Percentiles rank a stretch among this genome's conserved stretches.
Evolutionary conservation across 2,113 vertebrate genomes (phyloP).

Genomic region (Pantherophis guttatus): DNA sequence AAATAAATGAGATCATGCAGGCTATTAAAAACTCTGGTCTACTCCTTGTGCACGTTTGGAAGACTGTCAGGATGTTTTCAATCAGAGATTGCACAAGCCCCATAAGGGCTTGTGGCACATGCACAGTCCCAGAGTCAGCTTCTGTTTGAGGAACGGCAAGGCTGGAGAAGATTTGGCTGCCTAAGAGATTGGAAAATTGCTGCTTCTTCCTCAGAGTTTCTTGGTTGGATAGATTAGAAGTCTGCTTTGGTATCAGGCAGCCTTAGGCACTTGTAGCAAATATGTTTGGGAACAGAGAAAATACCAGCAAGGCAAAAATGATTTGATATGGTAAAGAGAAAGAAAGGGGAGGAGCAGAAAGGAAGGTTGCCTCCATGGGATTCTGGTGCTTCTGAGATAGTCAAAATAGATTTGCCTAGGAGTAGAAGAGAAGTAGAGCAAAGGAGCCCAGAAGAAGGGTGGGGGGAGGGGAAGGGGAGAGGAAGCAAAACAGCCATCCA

Average conservation of each 20-base stretch:
- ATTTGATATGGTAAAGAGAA: not conserved
- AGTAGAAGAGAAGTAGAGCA: not conserved
- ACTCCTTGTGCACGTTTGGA: not conserved
- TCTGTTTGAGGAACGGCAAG: not conserved
- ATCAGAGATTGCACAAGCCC: not conserved
- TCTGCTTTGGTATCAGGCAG: not conserved
- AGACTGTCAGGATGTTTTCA: not conserved
- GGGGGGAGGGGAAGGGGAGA: too few relatives aligned
- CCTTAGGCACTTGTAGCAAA: not conserved
- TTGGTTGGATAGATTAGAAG: not conserved
- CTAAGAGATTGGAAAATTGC: not conserved
- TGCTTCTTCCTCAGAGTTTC: not conserved
- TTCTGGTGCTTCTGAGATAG: not conserved
- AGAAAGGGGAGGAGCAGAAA: not conserved
- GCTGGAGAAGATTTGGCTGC: not conserved
- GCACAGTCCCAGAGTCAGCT: not conserved
- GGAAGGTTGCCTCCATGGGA: not conserved
- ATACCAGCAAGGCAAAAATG: not conserved
- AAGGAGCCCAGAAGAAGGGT: not conserved
- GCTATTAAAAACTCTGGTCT: not conserved
- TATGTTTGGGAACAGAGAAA: not conserved
- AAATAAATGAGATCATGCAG: not conserved
- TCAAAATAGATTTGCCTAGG: not conserved
- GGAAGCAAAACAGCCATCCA: not conserved
- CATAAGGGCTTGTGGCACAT: not conserved